Percentiles rank a stretch among this genome's conserved stretches.
Evolutionary conservation across 2,113 vertebrate genomes (phyloP).

Genomic region (Gnathonemus longibarbis): DNA sequence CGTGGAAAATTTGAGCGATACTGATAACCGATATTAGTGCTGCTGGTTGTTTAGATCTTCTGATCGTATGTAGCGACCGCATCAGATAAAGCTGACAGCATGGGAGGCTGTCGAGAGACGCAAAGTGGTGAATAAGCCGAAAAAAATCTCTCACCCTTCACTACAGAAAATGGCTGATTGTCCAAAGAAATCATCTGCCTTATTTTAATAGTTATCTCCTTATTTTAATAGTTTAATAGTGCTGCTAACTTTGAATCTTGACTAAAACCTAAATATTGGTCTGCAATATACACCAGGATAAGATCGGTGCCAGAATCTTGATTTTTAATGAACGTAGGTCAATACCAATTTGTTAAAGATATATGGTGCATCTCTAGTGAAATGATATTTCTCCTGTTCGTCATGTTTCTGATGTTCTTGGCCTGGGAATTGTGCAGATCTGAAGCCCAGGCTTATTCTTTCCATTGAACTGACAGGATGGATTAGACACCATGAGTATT

Average conservation of each 20-base stretch:
- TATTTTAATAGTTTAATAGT: neutral
- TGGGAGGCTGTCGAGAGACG: neutral
- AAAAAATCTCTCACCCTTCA: neutral
- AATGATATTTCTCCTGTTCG: neutral
- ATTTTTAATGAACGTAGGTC: neutral
- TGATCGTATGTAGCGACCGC: neutral
- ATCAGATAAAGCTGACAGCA: neutral
- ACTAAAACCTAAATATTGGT: neutral
- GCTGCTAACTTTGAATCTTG: neutral
- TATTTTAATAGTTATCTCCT: neutral
- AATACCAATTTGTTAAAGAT: neutral
- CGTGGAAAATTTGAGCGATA: neutral
- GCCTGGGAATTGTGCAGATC: neutral
- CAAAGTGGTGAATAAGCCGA: neutral
- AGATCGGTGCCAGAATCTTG: neutral
- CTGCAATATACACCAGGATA: neutral
- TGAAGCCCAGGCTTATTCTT: neutral
- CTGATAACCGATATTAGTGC: neutral
- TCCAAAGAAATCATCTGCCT: too few species aligned
- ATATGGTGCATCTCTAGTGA: neutral
- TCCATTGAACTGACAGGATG: neutral
- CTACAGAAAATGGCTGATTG: too few species aligned
- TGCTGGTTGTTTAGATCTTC: neutral
- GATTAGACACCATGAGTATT: neutral
- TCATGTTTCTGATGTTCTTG: neutral